These are phyloP conservation scores for Laticauda colubrina DNA, from an alignment of 2,113 vertebrate genomes.

Conservation along the genomic window DNA sequence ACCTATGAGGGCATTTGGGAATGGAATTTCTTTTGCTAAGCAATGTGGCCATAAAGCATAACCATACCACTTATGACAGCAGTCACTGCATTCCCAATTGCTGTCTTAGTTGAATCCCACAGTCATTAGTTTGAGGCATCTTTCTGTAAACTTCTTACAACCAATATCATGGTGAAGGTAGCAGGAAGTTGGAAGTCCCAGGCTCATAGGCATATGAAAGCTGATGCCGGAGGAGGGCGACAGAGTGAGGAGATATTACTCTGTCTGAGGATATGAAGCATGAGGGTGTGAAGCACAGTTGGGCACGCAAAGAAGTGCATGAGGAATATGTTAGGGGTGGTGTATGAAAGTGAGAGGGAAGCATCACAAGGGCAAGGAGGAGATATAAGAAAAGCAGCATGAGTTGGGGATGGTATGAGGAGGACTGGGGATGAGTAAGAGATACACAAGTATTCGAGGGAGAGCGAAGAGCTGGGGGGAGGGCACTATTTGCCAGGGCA, in stretches of 20 bases:
- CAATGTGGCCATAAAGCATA: background rate
- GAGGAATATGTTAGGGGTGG: background rate
- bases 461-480: background rate
- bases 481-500: background rate
- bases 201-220: background rate
- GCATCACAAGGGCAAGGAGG: background rate
- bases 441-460: background rate
- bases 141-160: background rate
- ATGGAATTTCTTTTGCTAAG: background rate
- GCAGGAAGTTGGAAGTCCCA: background rate
- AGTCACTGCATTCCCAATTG: background rate
- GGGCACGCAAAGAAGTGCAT: background rate
- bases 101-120: background rate
- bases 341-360: background rate
- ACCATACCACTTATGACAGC: background rate
- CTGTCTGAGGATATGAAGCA: background rate
- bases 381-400: background rate
- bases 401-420: background rate
- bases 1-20: background rate
- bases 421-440: background rate
- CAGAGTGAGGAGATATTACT: background rate
- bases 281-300: background rate
- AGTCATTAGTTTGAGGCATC: background rate
- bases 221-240: no score
- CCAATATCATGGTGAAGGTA: background rate